These are phyloP conservation scores for Darevskia nairensis DNA, from an alignment of 2,797 vertebrate species.

Conservation along the genomic window DNA sequence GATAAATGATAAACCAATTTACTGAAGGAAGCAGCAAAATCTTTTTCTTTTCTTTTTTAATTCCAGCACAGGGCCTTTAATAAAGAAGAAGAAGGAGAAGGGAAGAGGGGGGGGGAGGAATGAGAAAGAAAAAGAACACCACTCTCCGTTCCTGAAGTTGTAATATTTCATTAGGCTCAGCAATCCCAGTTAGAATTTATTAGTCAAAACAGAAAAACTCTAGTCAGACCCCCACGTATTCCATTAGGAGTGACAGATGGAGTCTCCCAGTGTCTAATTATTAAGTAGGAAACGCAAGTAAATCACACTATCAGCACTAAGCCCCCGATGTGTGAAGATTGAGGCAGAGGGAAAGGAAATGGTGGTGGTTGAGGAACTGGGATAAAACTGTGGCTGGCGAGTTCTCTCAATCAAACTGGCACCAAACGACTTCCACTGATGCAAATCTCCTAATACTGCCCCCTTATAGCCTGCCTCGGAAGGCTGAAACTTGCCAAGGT, in stretches of 20 bases:
- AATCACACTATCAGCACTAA: constrained; percentile 78
- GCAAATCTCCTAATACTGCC: neutral
- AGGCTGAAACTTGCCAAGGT: neutral
- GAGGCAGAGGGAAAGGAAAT: constrained; percentile 55
- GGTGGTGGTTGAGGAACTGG: neutral
- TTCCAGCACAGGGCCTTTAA: constrained; percentile 66
- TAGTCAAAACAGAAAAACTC: constrained; percentile 81
- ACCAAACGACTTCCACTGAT: neutral
- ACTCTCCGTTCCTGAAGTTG: constrained; percentile 58
- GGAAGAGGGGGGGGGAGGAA: no score
- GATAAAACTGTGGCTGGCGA: neutral
- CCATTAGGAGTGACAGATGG: constrained; percentile 76
- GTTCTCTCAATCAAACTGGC: neutral
- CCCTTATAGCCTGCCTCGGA: constrained; percentile 5
- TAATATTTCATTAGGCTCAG: constrained; percentile 76
- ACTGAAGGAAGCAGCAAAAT: constrained; percentile 65
- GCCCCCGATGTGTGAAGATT: constrained; percentile 73
- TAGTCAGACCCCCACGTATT: constrained; percentile 77
- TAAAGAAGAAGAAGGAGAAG: constrained; percentile 25
- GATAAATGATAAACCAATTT: constrained; percentile 74
- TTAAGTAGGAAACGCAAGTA: constrained; percentile 82
- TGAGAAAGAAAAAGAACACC: neutral
- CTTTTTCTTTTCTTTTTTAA: constrained; percentile 49
- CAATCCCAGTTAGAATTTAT: constrained; percentile 76
- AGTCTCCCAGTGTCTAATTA: constrained; percentile 78